Percentiles rank a stretch among this genome's conserved stretches.
These are phyloP conservation scores for Drosophila pseudoananassae DNA, from an alignment of 1,140 invertebrate genomes.

Conservation along the genomic window DNA sequence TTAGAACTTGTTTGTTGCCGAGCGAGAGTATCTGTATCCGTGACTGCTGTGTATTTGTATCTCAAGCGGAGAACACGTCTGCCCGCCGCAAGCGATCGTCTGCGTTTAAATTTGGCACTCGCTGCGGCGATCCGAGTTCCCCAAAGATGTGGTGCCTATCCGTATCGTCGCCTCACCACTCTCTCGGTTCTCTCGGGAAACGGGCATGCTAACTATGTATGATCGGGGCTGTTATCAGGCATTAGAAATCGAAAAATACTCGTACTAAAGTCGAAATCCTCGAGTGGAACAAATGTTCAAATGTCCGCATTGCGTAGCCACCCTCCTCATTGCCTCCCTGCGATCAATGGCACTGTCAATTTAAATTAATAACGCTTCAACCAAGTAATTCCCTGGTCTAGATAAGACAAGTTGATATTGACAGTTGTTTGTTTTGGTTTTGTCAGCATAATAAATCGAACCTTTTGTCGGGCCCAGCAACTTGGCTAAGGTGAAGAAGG, in stretches of 20 bases:
- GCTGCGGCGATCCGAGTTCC: conserved; percentile 20
- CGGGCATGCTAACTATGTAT: conserved; percentile 47
- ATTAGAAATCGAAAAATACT: conserved; percentile 52
- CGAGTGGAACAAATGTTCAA: conserved; percentile 41
- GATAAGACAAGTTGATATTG: conserved; percentile 67
- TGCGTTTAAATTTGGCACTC: conserved; percentile 65
- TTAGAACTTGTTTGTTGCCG: conserved; percentile 78
- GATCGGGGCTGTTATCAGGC: conserved; percentile 71
- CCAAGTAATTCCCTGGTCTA: conserved; percentile 58
- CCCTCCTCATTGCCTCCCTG: background rate
- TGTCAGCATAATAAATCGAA: conserved; percentile 67
- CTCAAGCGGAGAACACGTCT: conserved; percentile 67
- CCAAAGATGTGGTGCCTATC: conserved; percentile 6
- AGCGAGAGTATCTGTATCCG: conserved; percentile 39
- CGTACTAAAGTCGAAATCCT: conserved; percentile 66
- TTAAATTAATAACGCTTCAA: conserved; percentile 74
- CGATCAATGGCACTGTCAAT: conserved; percentile 61
- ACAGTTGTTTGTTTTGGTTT: conserved; percentile 54
- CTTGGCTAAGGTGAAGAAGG: conserved; percentile 3
- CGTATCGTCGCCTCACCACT: conserved; percentile 1
- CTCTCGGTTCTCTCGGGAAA: conserved; percentile 1
- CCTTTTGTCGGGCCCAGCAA: conserved; percentile 42
- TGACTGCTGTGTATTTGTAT: conserved; percentile 55
- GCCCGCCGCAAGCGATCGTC: conserved; percentile 71
- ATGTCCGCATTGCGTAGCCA: conserved; percentile 43